Percentiles rank a stretch among this genome's conserved stretches.
phyloP scores from a whole-genome alignment of 2,797 vertebrate species.

The Dicrostonyx torquatus region DNA sequence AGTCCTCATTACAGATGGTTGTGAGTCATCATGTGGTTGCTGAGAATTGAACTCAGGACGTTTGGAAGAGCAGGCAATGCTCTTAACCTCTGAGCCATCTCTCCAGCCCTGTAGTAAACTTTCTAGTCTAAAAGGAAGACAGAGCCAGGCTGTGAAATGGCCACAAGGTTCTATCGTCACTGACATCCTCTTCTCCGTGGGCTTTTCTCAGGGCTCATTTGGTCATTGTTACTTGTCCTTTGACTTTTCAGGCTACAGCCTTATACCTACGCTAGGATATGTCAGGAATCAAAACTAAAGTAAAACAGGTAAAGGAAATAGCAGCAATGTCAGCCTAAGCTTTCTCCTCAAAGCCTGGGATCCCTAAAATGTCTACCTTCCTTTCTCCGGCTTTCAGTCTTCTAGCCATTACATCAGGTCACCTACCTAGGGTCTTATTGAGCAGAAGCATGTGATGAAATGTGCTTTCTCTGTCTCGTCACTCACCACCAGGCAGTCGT shows the following conservation, averaged over 20 bases:
- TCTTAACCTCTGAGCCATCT: too few relatives aligned
- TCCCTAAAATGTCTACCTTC: background rate
- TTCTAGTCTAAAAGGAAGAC: slow-evolving; percentile 5
- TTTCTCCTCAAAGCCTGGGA: background rate
- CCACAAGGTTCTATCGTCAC: background rate
- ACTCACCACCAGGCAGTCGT: background rate
- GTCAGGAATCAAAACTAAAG: background rate
- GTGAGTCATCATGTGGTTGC: too few relatives aligned
- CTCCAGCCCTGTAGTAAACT: background rate
- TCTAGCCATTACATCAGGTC: background rate
- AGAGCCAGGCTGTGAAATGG: background rate
- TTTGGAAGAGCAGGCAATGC: too few relatives aligned
- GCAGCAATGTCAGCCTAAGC: background rate
- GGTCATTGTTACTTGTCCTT: background rate
- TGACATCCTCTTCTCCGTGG: background rate
- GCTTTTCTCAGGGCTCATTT: background rate
- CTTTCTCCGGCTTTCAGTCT: background rate
- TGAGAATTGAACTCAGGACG: too few relatives aligned
- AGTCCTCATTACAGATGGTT: too few relatives aligned
- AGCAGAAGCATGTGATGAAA: background rate
- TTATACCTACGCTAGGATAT: background rate
- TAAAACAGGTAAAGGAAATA: background rate
- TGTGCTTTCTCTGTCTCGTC: background rate
- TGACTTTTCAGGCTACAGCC: background rate
- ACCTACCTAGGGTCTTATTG: background rate